Conservation (phyloP, 1,140 invertebrate genomes). For the Meloidogyne floridensis region DNA sequence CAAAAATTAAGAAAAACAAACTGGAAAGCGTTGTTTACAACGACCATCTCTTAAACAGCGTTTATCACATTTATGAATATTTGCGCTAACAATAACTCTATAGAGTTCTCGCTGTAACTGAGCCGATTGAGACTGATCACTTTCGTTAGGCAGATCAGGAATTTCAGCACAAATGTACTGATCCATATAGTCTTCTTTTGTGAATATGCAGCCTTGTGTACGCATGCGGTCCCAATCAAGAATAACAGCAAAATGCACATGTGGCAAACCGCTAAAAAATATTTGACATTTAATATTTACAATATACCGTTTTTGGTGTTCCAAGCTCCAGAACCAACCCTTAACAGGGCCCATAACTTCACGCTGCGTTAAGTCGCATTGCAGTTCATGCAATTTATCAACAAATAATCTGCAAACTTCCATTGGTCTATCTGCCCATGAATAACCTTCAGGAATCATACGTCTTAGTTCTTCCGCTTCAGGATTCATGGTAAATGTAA, state of each 20-base stretch:
- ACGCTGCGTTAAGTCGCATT: neutral
- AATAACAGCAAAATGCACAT: neutral
- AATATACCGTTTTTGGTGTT: slow-evolving; percentile 8
- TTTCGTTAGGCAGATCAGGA: neutral
- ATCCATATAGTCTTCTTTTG: neutral
- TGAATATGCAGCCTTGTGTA: neutral
- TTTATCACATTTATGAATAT: neutral
- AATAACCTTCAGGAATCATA: neutral
- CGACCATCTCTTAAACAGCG: neutral
- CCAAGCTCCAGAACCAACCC: slow-evolving; percentile 1
- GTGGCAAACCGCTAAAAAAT: neutral
- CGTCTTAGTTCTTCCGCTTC: neutral
- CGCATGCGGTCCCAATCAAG: slow-evolving; percentile 7
- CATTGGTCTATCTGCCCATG: neutral
- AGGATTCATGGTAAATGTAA: neutral
- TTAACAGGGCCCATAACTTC: neutral
- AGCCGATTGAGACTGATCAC: too few species aligned
- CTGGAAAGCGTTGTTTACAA: slow-evolving; percentile 1
- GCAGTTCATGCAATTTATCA: neutral
- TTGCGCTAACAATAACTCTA: neutral
- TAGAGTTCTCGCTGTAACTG: neutral
- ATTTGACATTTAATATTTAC: neutral
- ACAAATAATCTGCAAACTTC: neutral
- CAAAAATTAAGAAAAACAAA: neutral
- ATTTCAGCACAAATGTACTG: neutral